phyloP scores from a whole-genome alignment of 2,113 vertebrate species.

The Globicephala melas region DNA sequence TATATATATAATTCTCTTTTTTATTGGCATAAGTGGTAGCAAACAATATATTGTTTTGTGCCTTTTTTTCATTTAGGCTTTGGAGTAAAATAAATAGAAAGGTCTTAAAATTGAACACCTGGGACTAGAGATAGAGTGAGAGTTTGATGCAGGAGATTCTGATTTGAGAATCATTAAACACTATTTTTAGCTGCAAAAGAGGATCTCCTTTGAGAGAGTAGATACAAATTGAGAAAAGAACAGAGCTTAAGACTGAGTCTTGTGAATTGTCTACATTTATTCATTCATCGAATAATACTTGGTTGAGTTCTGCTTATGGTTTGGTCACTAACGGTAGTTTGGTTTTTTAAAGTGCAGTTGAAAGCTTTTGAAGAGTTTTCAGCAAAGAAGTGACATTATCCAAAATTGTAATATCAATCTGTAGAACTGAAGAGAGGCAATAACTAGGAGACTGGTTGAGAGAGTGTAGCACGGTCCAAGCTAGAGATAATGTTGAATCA shows the following conservation, averaged over 20 bases:
- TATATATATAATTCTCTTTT: not conserved
- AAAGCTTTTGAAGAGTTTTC: slow-evolving; percentile 4
- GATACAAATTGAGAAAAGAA: not conserved
- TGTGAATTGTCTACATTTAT: not conserved
- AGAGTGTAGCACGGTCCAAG: not conserved
- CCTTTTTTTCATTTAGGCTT: not conserved
- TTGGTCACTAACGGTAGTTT: not conserved
- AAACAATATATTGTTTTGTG: not conserved
- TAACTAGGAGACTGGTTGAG: not conserved
- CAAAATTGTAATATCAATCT: not conserved
- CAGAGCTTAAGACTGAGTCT: not conserved
- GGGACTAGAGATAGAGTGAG: not conserved
- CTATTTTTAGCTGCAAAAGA: not conserved
- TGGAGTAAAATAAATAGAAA: slow-evolving; percentile 2
- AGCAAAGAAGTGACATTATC: not conserved
- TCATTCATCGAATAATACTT: not conserved
- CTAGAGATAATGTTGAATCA: not conserved
- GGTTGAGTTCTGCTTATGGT: not conserved
- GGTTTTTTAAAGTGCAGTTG: not conserved
- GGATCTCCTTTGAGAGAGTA: not conserved
- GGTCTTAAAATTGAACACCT: not conserved
- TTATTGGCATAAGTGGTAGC: not conserved
- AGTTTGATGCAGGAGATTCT: not conserved
- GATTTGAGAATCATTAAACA: not conserved
- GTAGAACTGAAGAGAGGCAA: not conserved